Conservation (phyloP, 2,888 invertebrate genomes). For the Chaitophorus viminalis region DNA sequence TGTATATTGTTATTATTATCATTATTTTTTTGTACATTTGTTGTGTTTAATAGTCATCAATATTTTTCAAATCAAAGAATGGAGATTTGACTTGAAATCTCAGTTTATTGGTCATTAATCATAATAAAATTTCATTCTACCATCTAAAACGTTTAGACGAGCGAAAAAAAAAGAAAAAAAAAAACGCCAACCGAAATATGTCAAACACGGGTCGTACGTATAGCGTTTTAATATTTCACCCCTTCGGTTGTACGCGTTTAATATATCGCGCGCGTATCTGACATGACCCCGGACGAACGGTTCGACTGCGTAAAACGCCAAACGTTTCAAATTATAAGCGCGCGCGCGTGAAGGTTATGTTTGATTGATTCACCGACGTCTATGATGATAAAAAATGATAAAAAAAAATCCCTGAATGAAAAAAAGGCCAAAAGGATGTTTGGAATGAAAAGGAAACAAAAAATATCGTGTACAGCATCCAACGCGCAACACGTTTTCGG, state of each 20-base stretch:
- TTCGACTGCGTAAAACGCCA: background rate
- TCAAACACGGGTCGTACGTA: conserved; percentile 1
- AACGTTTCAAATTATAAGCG: conserved; percentile 34
- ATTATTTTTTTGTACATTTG: background rate
- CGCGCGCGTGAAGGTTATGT: background rate
- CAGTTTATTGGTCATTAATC: conserved; percentile 29
- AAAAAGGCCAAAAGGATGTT: background rate
- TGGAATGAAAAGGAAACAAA: background rate
- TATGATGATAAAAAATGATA: background rate
- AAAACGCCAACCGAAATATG: conserved; percentile 22
- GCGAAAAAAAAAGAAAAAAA: conserved; percentile 1
- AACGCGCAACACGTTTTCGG: no score
- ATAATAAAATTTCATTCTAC: conserved; percentile 34
- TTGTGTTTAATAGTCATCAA: conserved; percentile 8
- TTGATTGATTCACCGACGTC: conserved; percentile 19
- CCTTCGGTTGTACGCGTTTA: conserved; percentile 16
- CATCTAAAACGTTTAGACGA: conserved; percentile 25
- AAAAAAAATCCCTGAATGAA: no score
- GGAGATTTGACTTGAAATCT: conserved; percentile 22
- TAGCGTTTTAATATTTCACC: conserved; percentile 36
- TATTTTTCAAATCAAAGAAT: conserved; percentile 4
- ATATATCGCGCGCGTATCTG: conserved; percentile 12
- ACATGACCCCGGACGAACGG: background rate
- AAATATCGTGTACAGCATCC: no score
- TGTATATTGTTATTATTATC: background rate